These are phyloP conservation scores for Rousettus madagascariensis DNA, from an alignment of 2,797 vertebrate species.

Conservation along the genomic window DNA sequence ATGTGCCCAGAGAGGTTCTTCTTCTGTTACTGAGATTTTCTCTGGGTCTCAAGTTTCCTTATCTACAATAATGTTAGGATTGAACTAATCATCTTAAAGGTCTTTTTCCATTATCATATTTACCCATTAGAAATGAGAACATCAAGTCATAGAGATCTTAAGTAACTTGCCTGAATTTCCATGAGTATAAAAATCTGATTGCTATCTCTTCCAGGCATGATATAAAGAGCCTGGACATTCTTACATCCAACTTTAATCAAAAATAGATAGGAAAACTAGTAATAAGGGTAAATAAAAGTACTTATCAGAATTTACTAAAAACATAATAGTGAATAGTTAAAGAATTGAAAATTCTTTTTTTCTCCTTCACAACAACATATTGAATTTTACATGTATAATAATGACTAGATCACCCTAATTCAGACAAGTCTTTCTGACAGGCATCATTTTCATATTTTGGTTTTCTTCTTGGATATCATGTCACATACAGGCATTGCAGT, in stretches of 20 bases:
- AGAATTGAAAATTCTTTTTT: background rate
- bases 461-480: background rate
- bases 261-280: background rate
- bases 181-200: background rate
- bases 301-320: background rate
- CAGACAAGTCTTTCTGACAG: background rate
- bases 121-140: background rate
- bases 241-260: background rate
- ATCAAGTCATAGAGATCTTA: background rate
- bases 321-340: background rate
- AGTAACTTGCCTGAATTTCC: background rate
- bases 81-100: background rate
- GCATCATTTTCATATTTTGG: background rate
- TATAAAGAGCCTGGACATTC: background rate
- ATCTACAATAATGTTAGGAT: background rate
- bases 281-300: background rate
- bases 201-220: background rate
- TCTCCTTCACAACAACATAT: background rate
- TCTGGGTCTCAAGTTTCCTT: background rate
- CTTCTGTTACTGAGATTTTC: background rate
- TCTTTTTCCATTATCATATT: background rate
- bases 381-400: background rate
- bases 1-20: background rate
- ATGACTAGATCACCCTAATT: background rate
- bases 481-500: background rate